Conservation (phyloP, 2,888 invertebrate genomes). For the Ophonus ardosiacus region DNA sequence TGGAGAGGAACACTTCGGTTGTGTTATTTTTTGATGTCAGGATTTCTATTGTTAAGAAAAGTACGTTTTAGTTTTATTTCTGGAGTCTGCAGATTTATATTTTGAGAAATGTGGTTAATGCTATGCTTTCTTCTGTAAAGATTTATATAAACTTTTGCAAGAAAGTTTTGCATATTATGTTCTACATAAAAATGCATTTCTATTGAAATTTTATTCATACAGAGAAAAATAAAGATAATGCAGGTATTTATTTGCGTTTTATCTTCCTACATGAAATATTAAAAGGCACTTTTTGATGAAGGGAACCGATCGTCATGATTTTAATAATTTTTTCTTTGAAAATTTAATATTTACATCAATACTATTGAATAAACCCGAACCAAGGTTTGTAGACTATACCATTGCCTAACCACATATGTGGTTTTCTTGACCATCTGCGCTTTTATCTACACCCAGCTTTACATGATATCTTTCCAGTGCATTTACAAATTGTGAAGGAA, state of each 20-base stretch:
- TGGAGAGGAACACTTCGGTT: conserved; percentile 19
- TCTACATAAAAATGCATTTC: conserved; percentile 10
- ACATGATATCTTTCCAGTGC: no score
- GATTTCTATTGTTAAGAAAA: conserved; percentile 22
- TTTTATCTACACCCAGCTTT: no score
- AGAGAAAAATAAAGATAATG: neutral
- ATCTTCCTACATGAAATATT: neutral
- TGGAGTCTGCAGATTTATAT: conserved; percentile 14
- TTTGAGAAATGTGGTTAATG: conserved; percentile 31
- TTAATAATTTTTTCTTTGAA: no score
- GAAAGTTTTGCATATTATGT: conserved; percentile 15
- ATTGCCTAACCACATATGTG: no score
- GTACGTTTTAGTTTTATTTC: conserved; percentile 17
- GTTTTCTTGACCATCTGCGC: no score
- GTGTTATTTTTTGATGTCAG: conserved; percentile 11
- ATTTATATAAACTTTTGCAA: conserved; percentile 12
- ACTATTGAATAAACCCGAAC: no score
- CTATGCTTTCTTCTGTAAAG: conserved; percentile 9
- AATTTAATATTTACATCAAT: no score
- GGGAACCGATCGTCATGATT: no score
- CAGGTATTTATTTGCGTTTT: neutral
- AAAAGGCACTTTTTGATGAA: no score
- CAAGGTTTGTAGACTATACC: no score
- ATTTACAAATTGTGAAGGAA: no score
- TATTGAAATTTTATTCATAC: conserved; percentile 16